Base-by-base conservation (phyloP, 1,140 invertebrate genomes). In the Zaprionus tsacasi region DNA sequence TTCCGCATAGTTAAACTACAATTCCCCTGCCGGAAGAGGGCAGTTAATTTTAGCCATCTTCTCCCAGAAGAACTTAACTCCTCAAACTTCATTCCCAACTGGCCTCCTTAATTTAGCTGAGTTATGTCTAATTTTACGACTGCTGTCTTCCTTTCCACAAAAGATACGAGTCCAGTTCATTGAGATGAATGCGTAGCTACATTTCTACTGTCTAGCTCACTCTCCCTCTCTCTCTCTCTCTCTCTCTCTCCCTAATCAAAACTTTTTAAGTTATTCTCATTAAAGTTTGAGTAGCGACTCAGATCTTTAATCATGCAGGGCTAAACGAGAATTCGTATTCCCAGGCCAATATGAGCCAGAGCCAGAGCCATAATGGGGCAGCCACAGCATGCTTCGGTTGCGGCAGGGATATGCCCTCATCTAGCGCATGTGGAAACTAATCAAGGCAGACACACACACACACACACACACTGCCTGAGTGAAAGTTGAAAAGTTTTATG, bases 261-360 rank as follows among this genome's bases (percentile, higher is more conserved):
- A 82, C 65, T 86, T 85, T 81, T 70, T 78, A 78, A 82, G 69
- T 64, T 69, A 70, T 74, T 70, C 64, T 70, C 83, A 88, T 87
- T 78, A 88, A 87, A 79, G 80, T 88, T 82, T 79, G 45, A 67
- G 69, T n/a, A 35, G 55, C 69, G 69, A 56, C 57, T 69, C 79
- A 75, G 40, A 88, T 86, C 73, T 77, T 87, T 74, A 88, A 87
- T 87, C 83, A 82, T 87, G 82, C 79, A 82, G 77, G 76, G 36
- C 43, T 59, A 64, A 70, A 64, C 27, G 63, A 82, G 80, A 33
- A 55, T 57, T 59, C 69, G 72, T 75, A 88, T 88, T 86, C 82
- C 79, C 83, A 68, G 35, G 64, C 58, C 74, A 72, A 66, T 75
- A 78, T 65, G 58, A n/a, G 33, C 33, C 27, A 56, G 58, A n/a